Percentiles rank a stretch among this genome's conserved stretches.
phyloP scores from a whole-genome alignment of 2,888 invertebrate genomes.

The Sinhomidia bicolor region DNA sequence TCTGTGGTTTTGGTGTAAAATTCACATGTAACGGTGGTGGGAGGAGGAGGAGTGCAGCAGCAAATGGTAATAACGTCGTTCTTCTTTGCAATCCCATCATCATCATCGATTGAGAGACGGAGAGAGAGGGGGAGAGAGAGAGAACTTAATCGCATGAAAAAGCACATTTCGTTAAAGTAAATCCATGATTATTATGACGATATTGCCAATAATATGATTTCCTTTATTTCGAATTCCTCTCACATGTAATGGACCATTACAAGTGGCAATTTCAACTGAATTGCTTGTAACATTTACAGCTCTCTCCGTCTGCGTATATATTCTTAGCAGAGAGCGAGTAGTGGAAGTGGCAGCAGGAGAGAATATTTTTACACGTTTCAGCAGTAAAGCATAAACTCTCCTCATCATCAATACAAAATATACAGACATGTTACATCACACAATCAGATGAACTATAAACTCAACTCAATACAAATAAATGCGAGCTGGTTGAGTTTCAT shows the following conservation, averaged over 20 bases:
- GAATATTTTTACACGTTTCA: not conserved
- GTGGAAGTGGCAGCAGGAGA: not conserved
- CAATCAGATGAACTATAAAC: not conserved
- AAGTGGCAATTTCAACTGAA: conserved; percentile 24
- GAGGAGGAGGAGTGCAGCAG: not conserved
- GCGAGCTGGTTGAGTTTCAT: not conserved
- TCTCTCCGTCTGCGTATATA: not conserved
- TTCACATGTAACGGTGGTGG: not conserved
- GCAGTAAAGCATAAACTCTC: not conserved
- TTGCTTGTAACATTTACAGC: conserved; percentile 31
- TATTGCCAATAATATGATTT: conserved; percentile 49
- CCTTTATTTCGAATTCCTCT: conserved; percentile 42
- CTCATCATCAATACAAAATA: not conserved
- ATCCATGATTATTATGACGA: conserved; percentile 43
- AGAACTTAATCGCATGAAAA: conserved; percentile 18
- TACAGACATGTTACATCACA: not conserved
- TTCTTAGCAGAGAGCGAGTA: not conserved
- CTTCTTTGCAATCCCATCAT: conserved; percentile 17
- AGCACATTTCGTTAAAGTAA: conserved; percentile 12
- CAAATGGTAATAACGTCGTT: not conserved
- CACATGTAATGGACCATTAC: conserved; percentile 53
- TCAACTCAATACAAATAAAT: not conserved
- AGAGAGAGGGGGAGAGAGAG: too few species aligned
- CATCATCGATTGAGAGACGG: conserved; percentile 24
- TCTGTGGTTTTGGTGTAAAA: conserved; percentile 1